A percentile compares a stretch with the other conserved stretches of the same genome.
Conservation (phyloP, 2,797 vertebrate genomes). For the Ctenochaetus hawaiiensis region DNA sequence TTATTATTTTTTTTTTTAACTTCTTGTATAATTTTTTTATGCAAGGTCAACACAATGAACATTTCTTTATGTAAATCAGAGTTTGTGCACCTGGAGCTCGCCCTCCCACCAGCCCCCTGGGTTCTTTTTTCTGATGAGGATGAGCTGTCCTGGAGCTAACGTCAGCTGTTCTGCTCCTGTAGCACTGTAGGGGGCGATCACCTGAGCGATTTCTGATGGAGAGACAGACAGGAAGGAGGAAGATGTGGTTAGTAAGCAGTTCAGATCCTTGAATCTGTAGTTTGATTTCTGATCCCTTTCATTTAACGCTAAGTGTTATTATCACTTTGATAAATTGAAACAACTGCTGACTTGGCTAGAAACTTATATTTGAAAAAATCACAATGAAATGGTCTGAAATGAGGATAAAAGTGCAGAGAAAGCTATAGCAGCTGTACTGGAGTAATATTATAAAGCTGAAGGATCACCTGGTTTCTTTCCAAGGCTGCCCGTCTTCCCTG, state of each 20-base stretch:
- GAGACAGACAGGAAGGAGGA: not conserved
- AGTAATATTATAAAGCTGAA: not conserved
- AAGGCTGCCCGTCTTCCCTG: slow-evolving; percentile 96
- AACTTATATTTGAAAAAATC: not conserved
- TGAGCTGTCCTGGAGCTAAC: slow-evolving; percentile 95
- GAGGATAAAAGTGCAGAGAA: not conserved
- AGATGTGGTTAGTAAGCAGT: not conserved
- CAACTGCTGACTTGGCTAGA: not conserved
- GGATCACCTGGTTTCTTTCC: slow-evolving; percentile 97
- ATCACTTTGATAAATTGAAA: not conserved
- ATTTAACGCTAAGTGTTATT: no score
- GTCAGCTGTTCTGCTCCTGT: slow-evolving; percentile 97
- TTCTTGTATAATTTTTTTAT: no score
- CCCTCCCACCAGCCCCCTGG: slow-evolving; percentile 99
- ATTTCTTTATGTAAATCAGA: no score
- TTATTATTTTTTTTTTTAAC: no score
- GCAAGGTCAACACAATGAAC: no score
- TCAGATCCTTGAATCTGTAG: not conserved
- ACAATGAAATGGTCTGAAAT: not conserved
- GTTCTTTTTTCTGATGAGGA: slow-evolving; percentile 98
- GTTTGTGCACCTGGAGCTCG: slow-evolving; percentile 91
- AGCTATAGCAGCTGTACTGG: no score
- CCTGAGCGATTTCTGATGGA: slow-evolving; percentile 94
- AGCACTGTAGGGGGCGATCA: slow-evolving; percentile 95
- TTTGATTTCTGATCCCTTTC: not conserved